phyloP scores from a whole-genome alignment of 2,113 vertebrate genomes.

The Paedocypris sp. region DNA sequence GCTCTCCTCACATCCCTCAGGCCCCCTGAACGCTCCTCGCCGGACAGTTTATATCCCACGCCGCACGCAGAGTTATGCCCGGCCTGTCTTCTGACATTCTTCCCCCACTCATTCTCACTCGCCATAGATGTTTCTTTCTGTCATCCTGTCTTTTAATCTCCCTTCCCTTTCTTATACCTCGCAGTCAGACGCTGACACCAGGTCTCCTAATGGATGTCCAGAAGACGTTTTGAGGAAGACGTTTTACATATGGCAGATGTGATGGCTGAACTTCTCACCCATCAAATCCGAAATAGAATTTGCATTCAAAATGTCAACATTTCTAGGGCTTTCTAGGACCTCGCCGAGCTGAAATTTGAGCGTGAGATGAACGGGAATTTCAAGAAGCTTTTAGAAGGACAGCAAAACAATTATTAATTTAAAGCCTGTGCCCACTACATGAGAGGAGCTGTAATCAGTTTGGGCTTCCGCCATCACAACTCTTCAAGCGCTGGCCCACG shows the following conservation, averaged over 20 bases:
- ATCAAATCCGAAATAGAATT: not conserved
- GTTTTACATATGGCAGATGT: slow-evolving; percentile 6
- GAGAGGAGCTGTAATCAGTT: not conserved
- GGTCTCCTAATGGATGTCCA: not conserved
- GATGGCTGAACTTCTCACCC: not conserved
- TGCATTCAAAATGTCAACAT: not conserved
- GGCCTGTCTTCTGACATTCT: not conserved
- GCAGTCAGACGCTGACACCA: not conserved
- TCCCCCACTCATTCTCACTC: not conserved
- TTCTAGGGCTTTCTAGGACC: no score
- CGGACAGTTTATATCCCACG: not conserved
- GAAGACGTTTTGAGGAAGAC: not conserved
- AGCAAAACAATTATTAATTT: no score
- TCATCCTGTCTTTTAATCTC: slow-evolving; percentile 2
- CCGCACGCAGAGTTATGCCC: slow-evolving; percentile 18
- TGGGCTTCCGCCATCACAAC: not conserved
- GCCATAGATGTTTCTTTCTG: not conserved
- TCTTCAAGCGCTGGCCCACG: not conserved
- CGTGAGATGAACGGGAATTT: no score
- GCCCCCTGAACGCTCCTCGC: not conserved
- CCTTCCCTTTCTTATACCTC: not conserved
- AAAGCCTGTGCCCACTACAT: not conserved
- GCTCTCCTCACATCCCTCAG: slow-evolving; percentile 20
- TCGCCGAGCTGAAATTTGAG: no score
- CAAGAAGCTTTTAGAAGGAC: no score